Base-by-base conservation (phyloP, 2,113 vertebrate genomes). In the Crotophaga sulcirostris region DNA sequence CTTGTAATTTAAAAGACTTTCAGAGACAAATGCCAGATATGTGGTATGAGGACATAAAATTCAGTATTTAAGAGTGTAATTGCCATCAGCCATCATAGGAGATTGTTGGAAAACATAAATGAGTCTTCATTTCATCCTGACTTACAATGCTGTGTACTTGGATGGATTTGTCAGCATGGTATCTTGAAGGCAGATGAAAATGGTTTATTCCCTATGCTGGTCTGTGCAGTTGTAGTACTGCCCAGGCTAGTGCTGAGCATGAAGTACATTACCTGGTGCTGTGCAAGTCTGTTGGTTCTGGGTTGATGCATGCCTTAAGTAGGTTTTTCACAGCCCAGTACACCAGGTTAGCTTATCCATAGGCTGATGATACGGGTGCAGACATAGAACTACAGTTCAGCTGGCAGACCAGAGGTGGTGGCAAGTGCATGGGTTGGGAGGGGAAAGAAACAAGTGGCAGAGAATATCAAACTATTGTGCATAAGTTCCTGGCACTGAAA, bases 131-230 rank as follows among this genome's bases (percentile, higher is more conserved):
- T 84, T 84, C 56, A 26, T 85, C 49, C 33, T 56, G 34, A 45
- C 24, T 68, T 84, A 13, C 0, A 51, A 38, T 26, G 16, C 28
- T 80, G 24, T 60, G 60, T 17, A 33, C 10, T 40, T 47, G 20
- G 13, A 33, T 86, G 20, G 23, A 13, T 78, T 83, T 60, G 25
- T 70, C 44, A 77, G 11, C 17, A 5, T 40, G 24, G 16, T 64
- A 18, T 45, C 23, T 13, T 58, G 63, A 87, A 36, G 28, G 24
- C 42, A 56, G 23, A 70, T 70, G 24, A 82, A 67, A 55, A 45
- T 0, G 0, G 31, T 34, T 70, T 64, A n/a, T 82, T 23, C 18
- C 28, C 33, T 28, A 11, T 3, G 1, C 33, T 77, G 64, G 7
- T 72, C 25, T 72, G 36, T 52, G 52, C n/a, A 28, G 24, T 26